Conservation (phyloP, 2,888 invertebrate species). For the Lepidochrysops patricia region DNA sequence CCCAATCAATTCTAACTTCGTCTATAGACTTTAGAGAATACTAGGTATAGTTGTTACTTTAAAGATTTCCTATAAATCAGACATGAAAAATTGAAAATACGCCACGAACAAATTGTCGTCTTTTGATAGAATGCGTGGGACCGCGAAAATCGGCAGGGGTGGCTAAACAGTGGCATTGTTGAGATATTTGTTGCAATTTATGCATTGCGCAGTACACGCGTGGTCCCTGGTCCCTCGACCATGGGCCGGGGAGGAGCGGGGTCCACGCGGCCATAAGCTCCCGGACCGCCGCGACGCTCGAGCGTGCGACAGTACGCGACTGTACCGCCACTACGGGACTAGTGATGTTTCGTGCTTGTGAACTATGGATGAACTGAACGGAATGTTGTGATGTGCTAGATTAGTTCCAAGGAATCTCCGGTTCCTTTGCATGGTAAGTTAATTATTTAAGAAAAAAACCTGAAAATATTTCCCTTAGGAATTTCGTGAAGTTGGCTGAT, state of each 20-base stretch:
- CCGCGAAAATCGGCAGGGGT: not conserved
- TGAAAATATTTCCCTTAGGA: no score
- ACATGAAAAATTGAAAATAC: not conserved
- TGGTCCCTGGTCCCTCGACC: conserved; percentile 51
- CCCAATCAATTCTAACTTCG: no score
- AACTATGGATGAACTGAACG: conserved; percentile 21
- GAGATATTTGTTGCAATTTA: conserved; percentile 32
- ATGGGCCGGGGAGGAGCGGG: conserved; percentile 27
- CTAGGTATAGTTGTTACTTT: no score
- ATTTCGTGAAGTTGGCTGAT: not conserved
- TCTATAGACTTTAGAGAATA: no score
- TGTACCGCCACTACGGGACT: conserved; percentile 18
- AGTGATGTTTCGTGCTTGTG: conserved; percentile 29
- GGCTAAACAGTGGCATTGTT: not conserved
- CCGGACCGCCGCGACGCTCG: conserved; percentile 36
- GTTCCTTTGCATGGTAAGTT: conserved; percentile 35
- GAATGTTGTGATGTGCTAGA: conserved; percentile 26
- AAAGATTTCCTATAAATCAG: no score
- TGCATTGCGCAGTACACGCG: conserved; percentile 59
- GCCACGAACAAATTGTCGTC: not conserved
- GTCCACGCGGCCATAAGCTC: conserved; percentile 37
- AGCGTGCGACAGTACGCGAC: conserved; percentile 24
- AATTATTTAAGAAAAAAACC: no score
- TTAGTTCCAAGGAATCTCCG: conserved; percentile 27
- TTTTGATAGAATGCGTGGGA: not conserved